Percentiles rank a stretch among this genome's conserved stretches.
These are phyloP conservation scores for Cisticola juncidis DNA, from an alignment of 2,113 vertebrate genomes.

Conservation along the genomic window DNA sequence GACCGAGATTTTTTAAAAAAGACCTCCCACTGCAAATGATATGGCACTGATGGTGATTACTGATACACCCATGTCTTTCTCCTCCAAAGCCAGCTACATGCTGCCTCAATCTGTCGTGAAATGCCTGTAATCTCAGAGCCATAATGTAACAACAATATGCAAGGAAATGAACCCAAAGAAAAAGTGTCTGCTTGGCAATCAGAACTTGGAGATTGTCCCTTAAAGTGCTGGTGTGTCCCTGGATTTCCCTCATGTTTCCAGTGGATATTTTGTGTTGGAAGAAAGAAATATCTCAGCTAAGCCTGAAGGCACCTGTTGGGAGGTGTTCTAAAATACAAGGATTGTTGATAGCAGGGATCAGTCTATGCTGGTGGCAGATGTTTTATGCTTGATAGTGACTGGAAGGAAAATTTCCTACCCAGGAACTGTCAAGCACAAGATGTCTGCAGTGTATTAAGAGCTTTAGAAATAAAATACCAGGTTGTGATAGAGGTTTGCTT, in stretches of 20 bases:
- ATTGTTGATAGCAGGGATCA: background rate
- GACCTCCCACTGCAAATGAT: background rate
- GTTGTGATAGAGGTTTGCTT: slow-evolving; percentile 13
- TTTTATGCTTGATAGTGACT: background rate
- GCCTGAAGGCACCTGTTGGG: background rate
- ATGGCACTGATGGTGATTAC: background rate
- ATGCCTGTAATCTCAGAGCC: background rate
- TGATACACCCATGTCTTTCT: background rate
- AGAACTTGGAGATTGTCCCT: background rate
- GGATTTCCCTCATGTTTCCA: background rate
- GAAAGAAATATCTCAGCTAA: background rate
- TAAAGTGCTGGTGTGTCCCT: background rate
- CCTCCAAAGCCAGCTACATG: background rate
- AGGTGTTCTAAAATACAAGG: background rate
- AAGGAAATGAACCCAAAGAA: background rate
- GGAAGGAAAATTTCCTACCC: slow-evolving; percentile 4
- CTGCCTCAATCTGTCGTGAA: slow-evolving; percentile 9
- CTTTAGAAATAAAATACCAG: slow-evolving; percentile 39
- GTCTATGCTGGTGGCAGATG: background rate
- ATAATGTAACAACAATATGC: background rate
- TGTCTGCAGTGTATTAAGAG: slow-evolving; percentile 2
- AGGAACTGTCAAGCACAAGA: slow-evolving; percentile 35
- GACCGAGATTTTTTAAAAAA: background rate
- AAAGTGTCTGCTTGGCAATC: background rate
- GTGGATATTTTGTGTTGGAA: background rate